Evolutionary conservation across 2,113 vertebrate species (phyloP), one percentile per base, ranked within the genome.

Genomic region (Dermatemys mawii): DNA sequence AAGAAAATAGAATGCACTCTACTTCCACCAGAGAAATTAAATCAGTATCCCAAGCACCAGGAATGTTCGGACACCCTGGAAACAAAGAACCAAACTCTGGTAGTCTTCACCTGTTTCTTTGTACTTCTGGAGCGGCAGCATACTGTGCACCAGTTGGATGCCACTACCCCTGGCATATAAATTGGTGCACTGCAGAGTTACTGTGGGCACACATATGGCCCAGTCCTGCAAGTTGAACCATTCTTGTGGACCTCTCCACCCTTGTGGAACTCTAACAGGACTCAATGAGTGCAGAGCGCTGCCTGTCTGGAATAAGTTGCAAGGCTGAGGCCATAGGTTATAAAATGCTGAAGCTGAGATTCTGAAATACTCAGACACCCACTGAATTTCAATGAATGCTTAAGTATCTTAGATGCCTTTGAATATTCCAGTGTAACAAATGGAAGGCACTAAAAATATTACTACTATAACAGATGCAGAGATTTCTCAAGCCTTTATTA

Each of bases 211-310:
- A 35, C 76, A 50, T 16, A 49, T 32, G 75, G 6, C 67, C n/a
- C 38, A 38, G 7, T 26, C 24, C 24, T 46, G 4, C 14, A 14
- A 76, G 22, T n/a, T 75, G 67, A 11, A 38, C 19, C 21, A 41
- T 41, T 19, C 38, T 41, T n/a, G 35, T 73, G 35, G 19, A 73
- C 17, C 11, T 1, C n/a, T 75, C 21, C 70, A 44, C 67, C 38
- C 38, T 11, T 24, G 8, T 73, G 67, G 70, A 75, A 44, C 10
- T 10, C 2, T 14, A 60, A 14, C 49, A 93, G 41, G 86, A 90
- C 75, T 38, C 0, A 0, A 7, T 78, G 44, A 53, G 78, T n/a
- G 57, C 3, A 8, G 70, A 27, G 7, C 21, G 2, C 38, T 87
- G 44, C 35, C 41, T 57, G 4, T 35, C 13, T 11, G 44, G 27